These are phyloP conservation scores for Eupithecia exiguata DNA, from an alignment of 2,888 invertebrate species.

Conservation along the genomic window DNA sequence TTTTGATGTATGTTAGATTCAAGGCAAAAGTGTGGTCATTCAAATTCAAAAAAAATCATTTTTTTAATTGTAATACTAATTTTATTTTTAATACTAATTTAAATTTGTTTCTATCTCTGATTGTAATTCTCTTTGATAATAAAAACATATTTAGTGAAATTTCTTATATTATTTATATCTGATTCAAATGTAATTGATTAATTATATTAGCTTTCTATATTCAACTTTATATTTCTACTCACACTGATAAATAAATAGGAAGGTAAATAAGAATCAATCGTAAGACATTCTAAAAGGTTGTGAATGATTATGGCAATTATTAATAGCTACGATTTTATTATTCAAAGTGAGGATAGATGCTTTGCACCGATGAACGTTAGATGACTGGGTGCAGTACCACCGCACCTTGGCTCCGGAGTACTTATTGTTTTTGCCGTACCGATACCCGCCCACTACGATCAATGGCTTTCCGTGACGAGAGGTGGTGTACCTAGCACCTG, in stretches of 20 bases:
- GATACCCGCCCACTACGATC: slow-evolving; percentile 44
- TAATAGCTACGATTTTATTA: slow-evolving; percentile 40
- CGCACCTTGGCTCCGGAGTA: slow-evolving; percentile 36
- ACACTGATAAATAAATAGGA: background rate
- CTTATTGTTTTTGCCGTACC: slow-evolving; percentile 48
- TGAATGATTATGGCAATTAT: slow-evolving; percentile 47
- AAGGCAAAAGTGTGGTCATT: too few relatives aligned
- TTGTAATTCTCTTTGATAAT: too few relatives aligned
- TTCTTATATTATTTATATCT: too few relatives aligned
- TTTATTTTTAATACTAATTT: too few relatives aligned
- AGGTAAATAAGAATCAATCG: background rate
- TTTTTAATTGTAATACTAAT: too few relatives aligned
- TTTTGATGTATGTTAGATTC: too few relatives aligned
- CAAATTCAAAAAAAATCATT: too few relatives aligned
- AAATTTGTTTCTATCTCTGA: too few relatives aligned
- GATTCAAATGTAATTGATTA: background rate
- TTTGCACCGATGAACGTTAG: slow-evolving; percentile 33
- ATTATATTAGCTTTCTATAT: background rate
- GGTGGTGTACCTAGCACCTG: slow-evolving; percentile 12
- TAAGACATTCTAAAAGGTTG: background rate
- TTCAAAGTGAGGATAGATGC: slow-evolving; percentile 43
- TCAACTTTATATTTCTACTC: background rate
- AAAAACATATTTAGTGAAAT: too few relatives aligned
- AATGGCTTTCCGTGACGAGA: slow-evolving; percentile 46
- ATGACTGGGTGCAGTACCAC: slow-evolving; percentile 47